These are phyloP conservation scores for Phrixothrix hirtus DNA, from an alignment of 2,888 invertebrate genomes.

Conservation along the genomic window DNA sequence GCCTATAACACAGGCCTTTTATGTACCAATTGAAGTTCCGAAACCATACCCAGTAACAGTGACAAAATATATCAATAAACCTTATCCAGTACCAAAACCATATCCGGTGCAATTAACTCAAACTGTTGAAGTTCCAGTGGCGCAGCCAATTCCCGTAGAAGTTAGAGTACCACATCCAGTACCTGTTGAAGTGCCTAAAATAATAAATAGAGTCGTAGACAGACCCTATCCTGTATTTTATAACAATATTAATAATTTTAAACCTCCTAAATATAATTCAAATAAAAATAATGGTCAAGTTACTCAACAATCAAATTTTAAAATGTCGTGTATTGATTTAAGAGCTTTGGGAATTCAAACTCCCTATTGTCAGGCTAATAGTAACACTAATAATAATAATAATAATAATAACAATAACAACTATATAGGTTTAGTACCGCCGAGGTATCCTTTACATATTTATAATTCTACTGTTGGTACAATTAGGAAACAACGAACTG, in stretches of 20 bases:
- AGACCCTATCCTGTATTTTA: conserved; percentile 33
- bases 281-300: conserved; percentile 12
- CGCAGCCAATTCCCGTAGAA: conserved; percentile 39
- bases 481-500: conserved; percentile 30
- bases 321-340: conserved; percentile 10
- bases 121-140: conserved; percentile 43
- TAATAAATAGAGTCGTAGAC: conserved; percentile 22
- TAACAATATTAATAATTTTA: neutral
- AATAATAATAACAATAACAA: no score
- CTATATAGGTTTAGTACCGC: conserved; percentile 30
- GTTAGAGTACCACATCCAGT: conserved; percentile 38
- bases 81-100: conserved; percentile 32
- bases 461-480: conserved; percentile 29
- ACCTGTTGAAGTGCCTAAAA: conserved; percentile 39
- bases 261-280: neutral
- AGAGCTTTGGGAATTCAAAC: conserved; percentile 8
- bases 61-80: conserved; percentile 34
- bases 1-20: conserved; percentile 54
- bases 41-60: conserved; percentile 39
- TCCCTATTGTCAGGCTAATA: conserved; percentile 14
- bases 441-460: conserved; percentile 11
- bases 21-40: conserved; percentile 21
- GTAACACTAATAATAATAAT: no score
- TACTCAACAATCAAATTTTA: conserved; percentile 25
- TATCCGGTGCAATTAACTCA: conserved; percentile 40